phyloP scores from a whole-genome alignment of 2,797 vertebrate genomes.

The Coracias cyanogaster region DNA sequence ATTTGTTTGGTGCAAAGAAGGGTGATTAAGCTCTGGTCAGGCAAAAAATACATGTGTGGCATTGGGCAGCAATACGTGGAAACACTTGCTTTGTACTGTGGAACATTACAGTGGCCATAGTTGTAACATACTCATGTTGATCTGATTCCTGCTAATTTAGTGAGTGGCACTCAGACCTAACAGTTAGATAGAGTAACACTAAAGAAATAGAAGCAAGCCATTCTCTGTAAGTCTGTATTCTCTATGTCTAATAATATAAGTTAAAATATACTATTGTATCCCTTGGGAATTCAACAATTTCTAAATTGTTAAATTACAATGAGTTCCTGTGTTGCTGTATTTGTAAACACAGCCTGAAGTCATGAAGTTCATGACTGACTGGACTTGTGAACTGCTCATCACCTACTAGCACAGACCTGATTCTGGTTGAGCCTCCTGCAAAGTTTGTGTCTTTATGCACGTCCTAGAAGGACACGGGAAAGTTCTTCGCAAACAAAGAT shows the following conservation, averaged over 20 bases:
- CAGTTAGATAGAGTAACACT: too few relatives aligned
- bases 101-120: neutral
- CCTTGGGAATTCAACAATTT: neutral
- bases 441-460: neutral
- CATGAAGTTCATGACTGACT: neutral
- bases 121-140: neutral
- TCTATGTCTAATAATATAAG: neutral
- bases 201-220: neutral
- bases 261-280: neutral
- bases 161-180: neutral
- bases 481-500: neutral
- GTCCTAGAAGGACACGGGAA: neutral
- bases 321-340: neutral
- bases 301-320: neutral
- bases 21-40: neutral
- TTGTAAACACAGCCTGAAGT: neutral
- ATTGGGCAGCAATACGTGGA: neutral
- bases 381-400: neutral
- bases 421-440: fast-evolving
- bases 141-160: neutral
- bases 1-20: neutral
- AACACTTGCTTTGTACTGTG: neutral
- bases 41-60: neutral
- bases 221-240: neutral
- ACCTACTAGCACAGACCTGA: neutral